Base-by-base conservation (phyloP, 2,888 invertebrate species). In the Melikaiella ostensackeni region DNA sequence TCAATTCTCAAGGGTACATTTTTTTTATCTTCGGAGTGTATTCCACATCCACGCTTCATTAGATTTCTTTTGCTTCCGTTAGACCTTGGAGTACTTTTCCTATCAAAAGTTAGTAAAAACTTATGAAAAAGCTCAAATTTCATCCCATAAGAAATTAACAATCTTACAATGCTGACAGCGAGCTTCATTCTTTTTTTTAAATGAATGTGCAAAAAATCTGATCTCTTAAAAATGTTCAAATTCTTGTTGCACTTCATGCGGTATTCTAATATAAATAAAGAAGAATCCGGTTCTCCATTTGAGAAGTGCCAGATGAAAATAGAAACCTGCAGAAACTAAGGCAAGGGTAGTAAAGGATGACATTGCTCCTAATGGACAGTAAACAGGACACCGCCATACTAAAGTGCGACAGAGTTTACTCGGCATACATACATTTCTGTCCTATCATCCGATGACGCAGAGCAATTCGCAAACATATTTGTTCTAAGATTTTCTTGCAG, bases 331-430 rank as follows among this genome's bases (percentile, higher is more conserved):
- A 64, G 42, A 42, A 42, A 64, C 38, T 64, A 16, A 66, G 80
- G 79, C 64, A 76, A 79, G 79, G 75, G 63, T 79, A 61, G 81
- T 79, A 77, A 79, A 77, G 77, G 81, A 80, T 79, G 80, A 81
- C 78, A 81, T 83, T 75, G 80, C 78, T 79, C 75, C 82, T 85
- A 85, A 85, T 84, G 85, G 84, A 84, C 82, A 79, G 83, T 81
- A 84, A 85, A 85, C 80, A 83, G 81, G 80, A 83, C 75, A 79
- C 79, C 76, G 80, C 78, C 78, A 78, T 80, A 63, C 66, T 57
- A 62, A 76, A 77, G 77, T 80, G 77, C 73, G 75, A 80, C 76
- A 77, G 19, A 64, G 64, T 64, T 64, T 64, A 24, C 64, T 64
- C 42, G 13, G 16, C 27, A 38, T 64, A 63, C 13, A 63, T 38